Base-by-base conservation (phyloP, 2,888 invertebrate species). In the Acronicta aceris region DNA sequence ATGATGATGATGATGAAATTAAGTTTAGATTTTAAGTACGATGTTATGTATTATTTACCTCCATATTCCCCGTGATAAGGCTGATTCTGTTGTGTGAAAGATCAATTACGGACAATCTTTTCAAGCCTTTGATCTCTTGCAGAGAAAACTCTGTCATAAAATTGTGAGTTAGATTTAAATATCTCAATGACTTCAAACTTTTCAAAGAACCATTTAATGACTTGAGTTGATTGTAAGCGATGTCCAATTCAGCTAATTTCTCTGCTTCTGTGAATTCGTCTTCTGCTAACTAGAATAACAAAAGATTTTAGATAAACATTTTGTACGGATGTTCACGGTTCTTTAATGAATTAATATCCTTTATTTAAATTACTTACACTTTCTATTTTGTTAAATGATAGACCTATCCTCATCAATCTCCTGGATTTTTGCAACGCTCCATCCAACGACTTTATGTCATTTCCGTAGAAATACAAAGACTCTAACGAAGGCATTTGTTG, bases 231-330 rank as follows among this genome's bases (percentile, higher is more conserved):
- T 98, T 98, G 82, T 96, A 96, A 0, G 97, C 96, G 62, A 98
- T 94, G 74, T 97, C 96, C 17, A 98, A 90, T 50, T 96, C 96
- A 67, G 97, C 96, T 69, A 98, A 88, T 63, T 95, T 92, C 72
- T 96, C 96, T 8, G 96, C 95, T 82, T 97, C 96, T 10, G 95
- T 89, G 80, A 98, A 98, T 81, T 98, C 98, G 74, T 97, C 97
- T 81, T 96, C 95, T 16, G 96, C 95, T 63, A 97, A 85, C 97
- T 97, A 87, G 46, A 81, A 85, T 48, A 62, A 62, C 66, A 66
- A 59, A 54, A 57, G 16, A 33, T 12, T n/a, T 17, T 36, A 51
- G 30, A 16, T 0, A 43, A 25, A 10, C 0, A 21, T 16, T 15
- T 38, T 6, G 21, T 1, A 16, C 4, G 21, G 4, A 13, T 0